Percentiles rank a stretch among this genome's conserved stretches.
These are phyloP conservation scores for Actenoides hombroni DNA, from an alignment of 2,113 vertebrate genomes.

Conservation along the genomic window DNA sequence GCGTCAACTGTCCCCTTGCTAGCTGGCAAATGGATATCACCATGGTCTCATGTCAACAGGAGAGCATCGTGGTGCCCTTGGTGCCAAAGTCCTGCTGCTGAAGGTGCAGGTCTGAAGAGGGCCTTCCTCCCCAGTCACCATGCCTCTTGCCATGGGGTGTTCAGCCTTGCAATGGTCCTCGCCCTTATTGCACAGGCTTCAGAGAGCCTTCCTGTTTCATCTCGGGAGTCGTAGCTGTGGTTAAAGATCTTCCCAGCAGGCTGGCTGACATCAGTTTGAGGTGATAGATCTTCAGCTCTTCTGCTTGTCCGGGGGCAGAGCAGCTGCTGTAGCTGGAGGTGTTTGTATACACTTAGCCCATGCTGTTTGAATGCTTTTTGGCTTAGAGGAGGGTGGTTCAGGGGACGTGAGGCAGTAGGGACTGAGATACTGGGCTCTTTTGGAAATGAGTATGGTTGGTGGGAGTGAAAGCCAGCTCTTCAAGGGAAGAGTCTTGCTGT, in stretches of 20 bases:
- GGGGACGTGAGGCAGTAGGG: background rate
- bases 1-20: background rate
- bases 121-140: background rate
- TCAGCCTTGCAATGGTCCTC: accelerated
- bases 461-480: background rate
- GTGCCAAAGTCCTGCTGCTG: background rate
- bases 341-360: background rate
- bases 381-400: background rate
- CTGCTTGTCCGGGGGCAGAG: background rate
- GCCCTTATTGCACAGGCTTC: background rate
- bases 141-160: accelerated
- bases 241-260: background rate
- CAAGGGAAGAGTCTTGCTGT: background rate
- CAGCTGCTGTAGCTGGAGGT: background rate
- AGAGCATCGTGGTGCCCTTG: background rate
- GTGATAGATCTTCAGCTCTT: background rate
- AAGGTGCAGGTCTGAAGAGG: background rate
- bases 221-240: background rate
- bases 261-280: background rate
- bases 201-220: background rate
- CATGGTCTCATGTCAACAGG: background rate
- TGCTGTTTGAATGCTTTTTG: background rate
- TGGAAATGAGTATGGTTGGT: background rate
- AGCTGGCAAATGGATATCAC: background rate
- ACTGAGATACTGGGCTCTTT: background rate